phyloP scores from a whole-genome alignment of 2,888 invertebrate species.

The Zelleria hepariella region DNA sequence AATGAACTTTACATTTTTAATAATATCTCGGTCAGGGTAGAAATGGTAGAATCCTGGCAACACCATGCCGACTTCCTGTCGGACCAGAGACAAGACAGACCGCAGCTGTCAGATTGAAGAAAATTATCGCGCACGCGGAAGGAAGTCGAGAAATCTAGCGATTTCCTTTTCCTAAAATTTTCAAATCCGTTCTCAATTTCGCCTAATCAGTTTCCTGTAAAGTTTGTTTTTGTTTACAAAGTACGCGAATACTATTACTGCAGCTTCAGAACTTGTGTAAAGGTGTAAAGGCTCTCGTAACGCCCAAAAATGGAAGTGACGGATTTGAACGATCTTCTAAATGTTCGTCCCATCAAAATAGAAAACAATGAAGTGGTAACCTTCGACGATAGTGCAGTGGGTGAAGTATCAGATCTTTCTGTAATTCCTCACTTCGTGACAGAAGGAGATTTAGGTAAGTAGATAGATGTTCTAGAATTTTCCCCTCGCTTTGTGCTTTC shows the following conservation, averaged over 20 bases:
- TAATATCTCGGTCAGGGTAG: too few species aligned
- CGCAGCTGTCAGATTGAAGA: conserved; percentile 16
- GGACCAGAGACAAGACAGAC: background rate
- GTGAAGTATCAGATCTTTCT: conserved; percentile 40
- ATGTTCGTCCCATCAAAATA: conserved; percentile 57
- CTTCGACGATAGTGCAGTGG: conserved; percentile 34
- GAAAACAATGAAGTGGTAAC: conserved; percentile 38
- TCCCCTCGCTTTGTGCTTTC: too few species aligned
- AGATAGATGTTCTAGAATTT: too few species aligned
- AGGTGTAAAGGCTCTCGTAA: background rate
- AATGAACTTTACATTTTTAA: too few species aligned
- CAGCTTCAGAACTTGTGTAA: background rate
- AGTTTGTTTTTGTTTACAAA: background rate
- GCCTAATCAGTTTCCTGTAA: background rate
- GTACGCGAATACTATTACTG: background rate
- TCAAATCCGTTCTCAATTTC: conserved; percentile 15
- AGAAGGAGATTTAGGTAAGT: conserved; percentile 60
- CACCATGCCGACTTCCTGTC: background rate
- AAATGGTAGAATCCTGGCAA: background rate
- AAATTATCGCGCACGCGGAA: conserved; percentile 58
- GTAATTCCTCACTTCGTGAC: conserved; percentile 63
- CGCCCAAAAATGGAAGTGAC: conserved; percentile 46
- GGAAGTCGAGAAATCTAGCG: conserved; percentile 27
- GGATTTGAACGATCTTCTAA: conserved; percentile 55
- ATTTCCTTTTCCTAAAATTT: conserved; percentile 59